A percentile compares a stretch with the other conserved stretches of the same genome.
Evolutionary conservation across 1,140 invertebrate genomes (phyloP).

Genomic region (Scaptomyza graminum): DNA sequence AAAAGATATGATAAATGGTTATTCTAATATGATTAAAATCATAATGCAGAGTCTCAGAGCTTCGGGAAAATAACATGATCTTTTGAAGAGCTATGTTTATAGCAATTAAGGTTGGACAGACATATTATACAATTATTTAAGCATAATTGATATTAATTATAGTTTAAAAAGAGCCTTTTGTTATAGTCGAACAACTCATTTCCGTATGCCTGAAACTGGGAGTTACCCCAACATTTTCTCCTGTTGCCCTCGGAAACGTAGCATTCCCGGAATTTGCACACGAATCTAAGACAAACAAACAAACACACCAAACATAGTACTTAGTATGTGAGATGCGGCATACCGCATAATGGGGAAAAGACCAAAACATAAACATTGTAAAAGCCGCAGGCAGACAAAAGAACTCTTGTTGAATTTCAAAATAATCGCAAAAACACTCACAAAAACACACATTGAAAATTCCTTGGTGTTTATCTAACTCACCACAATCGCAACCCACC

Average conservation of each 20-base stretch:
- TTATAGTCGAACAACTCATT: constrained; percentile 13
- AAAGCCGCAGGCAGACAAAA: background rate
- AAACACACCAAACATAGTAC: background rate
- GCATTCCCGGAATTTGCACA: constrained; percentile 37
- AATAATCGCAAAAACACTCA: constrained; percentile 30
- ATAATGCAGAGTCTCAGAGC: no score
- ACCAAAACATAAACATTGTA: constrained; percentile 1
- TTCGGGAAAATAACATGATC: background rate
- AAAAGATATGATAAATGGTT: no score
- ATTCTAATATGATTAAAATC: no score
- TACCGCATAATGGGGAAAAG: constrained; percentile 22
- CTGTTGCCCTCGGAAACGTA: background rate
- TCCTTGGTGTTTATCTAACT: constrained; percentile 40
- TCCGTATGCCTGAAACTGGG: background rate
- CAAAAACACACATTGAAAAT: background rate
- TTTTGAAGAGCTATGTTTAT: no score
- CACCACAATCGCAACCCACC: constrained; percentile 18
- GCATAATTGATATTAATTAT: background rate
- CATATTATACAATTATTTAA: no score
- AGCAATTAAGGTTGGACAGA: no score
- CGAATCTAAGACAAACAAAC: constrained; percentile 16
- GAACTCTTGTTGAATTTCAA: constrained; percentile 50
- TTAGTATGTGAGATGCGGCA: background rate
- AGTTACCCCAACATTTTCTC: background rate
- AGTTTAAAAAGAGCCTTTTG: background rate